Base-by-base conservation (phyloP, 2,113 vertebrate species). In the Albula goreensis region DNA sequence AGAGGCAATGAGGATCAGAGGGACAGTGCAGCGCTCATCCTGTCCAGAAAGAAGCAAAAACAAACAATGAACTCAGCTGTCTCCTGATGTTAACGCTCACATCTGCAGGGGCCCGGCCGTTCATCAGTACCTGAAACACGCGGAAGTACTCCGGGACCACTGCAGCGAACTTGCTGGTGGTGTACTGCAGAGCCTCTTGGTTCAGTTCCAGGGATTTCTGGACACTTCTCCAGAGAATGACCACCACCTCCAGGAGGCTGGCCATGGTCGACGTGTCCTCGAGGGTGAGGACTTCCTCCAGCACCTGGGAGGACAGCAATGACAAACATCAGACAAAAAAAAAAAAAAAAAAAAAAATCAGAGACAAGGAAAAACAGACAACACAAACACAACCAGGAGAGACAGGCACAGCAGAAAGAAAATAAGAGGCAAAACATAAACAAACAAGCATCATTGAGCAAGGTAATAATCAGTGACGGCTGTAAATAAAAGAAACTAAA, bases 161-260 rank as follows among this genome's bases (percentile, higher is more conserved):
- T 31, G 92, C 89, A 41, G 96, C 95, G 91, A 99, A 99, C 93
- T 97, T 99, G 90, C 88, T 91, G 0, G 95, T 81, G 0, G 94
- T 94, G 90, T 97, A 97, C 8, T 91, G 91, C 84, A 93, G 94
- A 80, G 97, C 97, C 85, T 97, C 96, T 89, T 96, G 85, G 50
- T 97, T 98, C 12, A 91, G 92, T 87, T 96, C 95, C 79, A 99
- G 90, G 9, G 96, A 93, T 88, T 95, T 96, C n/a, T 88, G 88
- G 50, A 99, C 96, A 81, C 96, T 99, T 83, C 91, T 96, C 98
- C 98, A 99, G 86, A 99, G 94, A 92, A 99, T 97, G 50, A 97
- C 97, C 25, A 95, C 88, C 0, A 98, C 84, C 91, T 99, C 98
- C 91, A 99, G 91, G 70, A 99, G 93, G 84, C 97, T 92, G 15